These are phyloP conservation scores for Rhynchotus rufescens DNA, from an alignment of 2,797 vertebrate species.

Conservation along the genomic window DNA sequence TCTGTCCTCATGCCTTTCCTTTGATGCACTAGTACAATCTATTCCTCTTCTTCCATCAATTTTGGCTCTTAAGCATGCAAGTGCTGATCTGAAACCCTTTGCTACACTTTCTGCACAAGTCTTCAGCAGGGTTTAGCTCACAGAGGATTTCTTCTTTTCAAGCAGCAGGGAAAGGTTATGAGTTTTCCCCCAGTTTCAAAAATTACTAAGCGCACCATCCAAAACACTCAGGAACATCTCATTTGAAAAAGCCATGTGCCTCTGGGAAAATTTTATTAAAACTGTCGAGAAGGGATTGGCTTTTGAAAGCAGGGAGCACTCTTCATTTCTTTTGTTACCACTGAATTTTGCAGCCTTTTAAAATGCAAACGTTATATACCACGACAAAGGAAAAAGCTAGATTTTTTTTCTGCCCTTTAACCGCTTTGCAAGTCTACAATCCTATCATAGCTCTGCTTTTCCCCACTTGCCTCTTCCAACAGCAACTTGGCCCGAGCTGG, in stretches of 20 bases:
- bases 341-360: neutral
- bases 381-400: neutral
- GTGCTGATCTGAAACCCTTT: neutral
- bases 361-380: neutral
- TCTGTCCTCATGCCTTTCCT: neutral
- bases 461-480: neutral
- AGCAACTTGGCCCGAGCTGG: neutral
- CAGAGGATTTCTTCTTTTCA: neutral
- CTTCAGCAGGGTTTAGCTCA: neutral
- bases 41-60: neutral
- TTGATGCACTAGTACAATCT: neutral
- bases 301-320: neutral
- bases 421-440: neutral
- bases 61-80: neutral
- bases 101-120: neutral
- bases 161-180: neutral
- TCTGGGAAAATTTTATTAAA: neutral
- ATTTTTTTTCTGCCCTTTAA: neutral
- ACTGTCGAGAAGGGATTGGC: neutral
- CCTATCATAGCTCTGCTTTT: neutral
- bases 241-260: neutral
- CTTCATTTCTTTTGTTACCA: neutral
- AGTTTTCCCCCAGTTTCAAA: neutral
- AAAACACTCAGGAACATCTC: neutral
- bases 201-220: neutral